Evolutionary conservation across 2,888 invertebrate genomes (phyloP).

Genomic region (Phymatocera aterrima): DNA sequence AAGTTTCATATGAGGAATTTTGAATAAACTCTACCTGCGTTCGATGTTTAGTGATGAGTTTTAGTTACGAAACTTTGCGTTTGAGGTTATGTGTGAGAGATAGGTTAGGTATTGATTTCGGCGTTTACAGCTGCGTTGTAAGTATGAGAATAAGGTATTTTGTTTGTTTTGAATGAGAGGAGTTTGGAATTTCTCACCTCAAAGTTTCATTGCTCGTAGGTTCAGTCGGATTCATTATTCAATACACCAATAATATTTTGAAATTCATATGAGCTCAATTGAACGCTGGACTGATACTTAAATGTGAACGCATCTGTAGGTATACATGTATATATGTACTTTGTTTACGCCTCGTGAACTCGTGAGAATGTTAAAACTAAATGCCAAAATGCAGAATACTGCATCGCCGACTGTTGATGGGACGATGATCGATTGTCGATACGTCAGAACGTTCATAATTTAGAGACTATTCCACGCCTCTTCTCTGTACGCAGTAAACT

Average conservation of each 20-base stretch:
- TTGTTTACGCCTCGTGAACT: too few species aligned
- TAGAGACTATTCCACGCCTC: too few species aligned
- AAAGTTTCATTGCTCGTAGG: constrained; percentile 65
- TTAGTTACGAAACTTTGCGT: neutral
- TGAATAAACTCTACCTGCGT: constrained; percentile 50
- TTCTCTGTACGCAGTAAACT: too few species aligned
- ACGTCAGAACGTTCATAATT: too few species aligned
- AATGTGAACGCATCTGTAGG: too few species aligned
- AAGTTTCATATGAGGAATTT: too few species aligned
- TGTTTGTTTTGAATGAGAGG: neutral
- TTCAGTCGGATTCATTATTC: constrained; percentile 65
- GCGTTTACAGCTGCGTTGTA: neutral
- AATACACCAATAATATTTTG: neutral
- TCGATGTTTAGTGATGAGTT: neutral
- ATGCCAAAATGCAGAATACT: too few species aligned
- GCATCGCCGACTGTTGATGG: too few species aligned
- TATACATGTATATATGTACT: too few species aligned
- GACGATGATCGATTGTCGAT: too few species aligned
- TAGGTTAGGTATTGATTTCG: constrained; percentile 18
- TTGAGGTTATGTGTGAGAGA: neutral
- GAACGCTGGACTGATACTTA: neutral
- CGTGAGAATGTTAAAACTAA: too few species aligned
- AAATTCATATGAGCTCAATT: neutral
- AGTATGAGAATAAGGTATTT: neutral
- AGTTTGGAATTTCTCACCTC: constrained; percentile 56